Percentiles rank a stretch among this genome's conserved stretches.
Evolutionary conservation across 2,797 vertebrate genomes (phyloP).

Genomic region (Paedocypris micromegethes): DNA sequence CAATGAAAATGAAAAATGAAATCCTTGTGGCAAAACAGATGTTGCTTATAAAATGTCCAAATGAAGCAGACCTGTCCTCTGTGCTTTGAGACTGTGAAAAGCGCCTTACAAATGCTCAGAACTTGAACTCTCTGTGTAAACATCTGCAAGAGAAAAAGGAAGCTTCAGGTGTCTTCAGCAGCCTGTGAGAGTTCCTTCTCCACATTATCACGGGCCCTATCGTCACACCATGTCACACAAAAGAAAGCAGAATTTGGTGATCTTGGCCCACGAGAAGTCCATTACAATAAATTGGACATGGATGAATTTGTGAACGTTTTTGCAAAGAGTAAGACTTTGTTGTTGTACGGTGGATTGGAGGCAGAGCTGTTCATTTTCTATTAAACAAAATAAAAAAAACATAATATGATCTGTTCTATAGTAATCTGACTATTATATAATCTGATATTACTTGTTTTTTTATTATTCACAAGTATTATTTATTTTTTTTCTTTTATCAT

Average conservation of each 20-base stretch:
- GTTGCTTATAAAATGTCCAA: constrained; percentile 14
- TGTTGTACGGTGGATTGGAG: too few species aligned
- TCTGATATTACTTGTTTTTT: too few species aligned
- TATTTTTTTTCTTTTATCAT: too few species aligned
- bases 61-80: constrained; percentile 19
- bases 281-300: background rate
- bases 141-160: too few species aligned
- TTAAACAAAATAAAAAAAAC: too few species aligned
- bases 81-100: constrained; percentile 21
- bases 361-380: too few species aligned
- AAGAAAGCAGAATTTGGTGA: too few species aligned
- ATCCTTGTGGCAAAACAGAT: constrained; percentile 25
- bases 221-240: constrained; percentile 7
- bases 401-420: too few species aligned
- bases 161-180: constrained; percentile 23
- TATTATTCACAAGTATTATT: too few species aligned
- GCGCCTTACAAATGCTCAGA: constrained; percentile 28
- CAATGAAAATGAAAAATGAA: constrained; percentile 17
- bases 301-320: background rate
- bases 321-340: background rate
- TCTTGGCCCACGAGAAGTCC: background rate
- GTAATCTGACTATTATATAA: too few species aligned
- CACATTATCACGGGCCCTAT: background rate
- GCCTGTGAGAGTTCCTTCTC: constrained; percentile 38
- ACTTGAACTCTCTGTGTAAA: constrained; percentile 28